Evolutionary conservation across 64 coral and sea anemone species (phyloP).

Genomic region (Exaiptasia diaphana): DNA sequence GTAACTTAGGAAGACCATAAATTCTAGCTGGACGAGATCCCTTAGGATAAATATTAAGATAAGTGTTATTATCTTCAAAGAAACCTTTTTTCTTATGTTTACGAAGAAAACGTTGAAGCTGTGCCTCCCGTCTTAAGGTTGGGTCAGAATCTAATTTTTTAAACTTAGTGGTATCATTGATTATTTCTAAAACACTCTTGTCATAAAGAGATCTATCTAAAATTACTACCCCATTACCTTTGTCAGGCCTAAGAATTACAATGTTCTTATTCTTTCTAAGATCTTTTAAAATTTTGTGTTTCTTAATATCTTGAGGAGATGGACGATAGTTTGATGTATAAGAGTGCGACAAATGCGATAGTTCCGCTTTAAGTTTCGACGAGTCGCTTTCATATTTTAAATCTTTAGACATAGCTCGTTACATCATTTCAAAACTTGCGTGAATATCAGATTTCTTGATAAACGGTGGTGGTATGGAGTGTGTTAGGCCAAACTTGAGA

Average conservation of each 20-base stretch:
- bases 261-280: constrained; percentile 7
- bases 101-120: background rate
- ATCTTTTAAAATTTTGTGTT: background rate
- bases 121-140: background rate
- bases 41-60: constrained; percentile 28
- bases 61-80: constrained; percentile 5
- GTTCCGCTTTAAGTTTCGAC: constrained; percentile 22
- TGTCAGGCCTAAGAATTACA: background rate
- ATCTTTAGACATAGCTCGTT: constrained; percentile 27
- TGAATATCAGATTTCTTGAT: background rate
- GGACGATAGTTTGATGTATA: background rate
- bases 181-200: background rate
- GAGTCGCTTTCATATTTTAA: background rate
- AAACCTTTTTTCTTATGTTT: constrained; percentile 31
- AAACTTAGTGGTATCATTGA: background rate
- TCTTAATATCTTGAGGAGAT: background rate
- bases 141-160: background rate
- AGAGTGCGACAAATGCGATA: constrained; percentile 20
- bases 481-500: constrained; percentile 23
- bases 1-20: constrained; percentile 23
- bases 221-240: background rate
- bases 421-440: constrained; percentile 20
- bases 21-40: constrained; percentile 18
- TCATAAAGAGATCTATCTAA: background rate
- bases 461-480: constrained; percentile 2